Evolutionary conservation across 2,888 invertebrate species (phyloP), one percentile per base, ranked within the genome.

Genomic region (Coleophora flavipennella): DNA sequence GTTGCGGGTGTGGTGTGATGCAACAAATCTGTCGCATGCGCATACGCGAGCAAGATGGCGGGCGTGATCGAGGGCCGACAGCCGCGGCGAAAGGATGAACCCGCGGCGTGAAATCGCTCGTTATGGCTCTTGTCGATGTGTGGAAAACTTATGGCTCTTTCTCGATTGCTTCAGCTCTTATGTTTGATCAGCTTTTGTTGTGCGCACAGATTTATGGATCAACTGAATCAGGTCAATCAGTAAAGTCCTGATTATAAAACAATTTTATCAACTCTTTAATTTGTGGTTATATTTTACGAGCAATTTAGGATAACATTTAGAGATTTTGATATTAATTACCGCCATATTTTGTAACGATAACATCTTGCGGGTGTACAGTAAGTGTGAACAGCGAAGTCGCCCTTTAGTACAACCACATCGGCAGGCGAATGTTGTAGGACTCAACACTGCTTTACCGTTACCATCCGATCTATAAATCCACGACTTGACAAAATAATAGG

Each of bases 401-500:
- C 61, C 67, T 67, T 65, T 64, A n/a, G n/a, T n/a, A 58, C 51
- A 57, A 53, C 57, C 55, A 55, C 51, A 55, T 48, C 51, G 45
- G 38, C 44, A 44, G 45, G 55, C 50, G 48, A 57, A 51, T 51
- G 59, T 57, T 55, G 55, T 56, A 55, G 51, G 55, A 58, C 48
- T 42, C 55, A 45, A 60, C 62, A 65, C 59, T 53, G 53, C 47
- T 54, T 53, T 67, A 72, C 83, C 79, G 83, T 81, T 84, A 77
- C 49, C 53, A 56, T 55, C 53, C 67, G 66, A 73, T 72, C 83
- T 72, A 84, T 84, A 84, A 84, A 84, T 84, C 71, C 66, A 63
- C 64, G 50, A 60, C 81, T 80, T 81, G 83, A 83, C 83, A 84
- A 83, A 84, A 84, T 84, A 84, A 84, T 84, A 81, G 81, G 73